A percentile compares a stretch with the other conserved stretches of the same genome.
phyloP scores from a whole-genome alignment of 2,113 vertebrate species.

The Hipposideros armiger region DNA sequence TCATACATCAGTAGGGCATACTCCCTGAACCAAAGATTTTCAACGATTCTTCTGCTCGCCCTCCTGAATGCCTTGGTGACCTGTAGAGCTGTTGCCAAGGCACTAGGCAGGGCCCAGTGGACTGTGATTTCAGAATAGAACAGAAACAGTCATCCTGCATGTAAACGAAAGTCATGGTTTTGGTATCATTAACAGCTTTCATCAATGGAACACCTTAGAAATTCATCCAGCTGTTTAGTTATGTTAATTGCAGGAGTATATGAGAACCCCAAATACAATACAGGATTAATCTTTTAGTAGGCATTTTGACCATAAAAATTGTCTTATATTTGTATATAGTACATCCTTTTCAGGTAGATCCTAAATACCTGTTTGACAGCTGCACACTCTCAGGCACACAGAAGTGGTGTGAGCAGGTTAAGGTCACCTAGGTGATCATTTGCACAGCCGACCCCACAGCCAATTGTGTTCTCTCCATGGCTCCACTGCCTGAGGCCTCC shows the following conservation, averaged over 20 bases:
- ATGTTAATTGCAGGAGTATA: neutral
- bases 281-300: neutral
- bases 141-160: neutral
- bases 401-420: neutral
- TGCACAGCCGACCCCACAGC: accelerated
- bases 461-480: neutral
- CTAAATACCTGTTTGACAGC: neutral
- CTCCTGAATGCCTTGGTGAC: neutral
- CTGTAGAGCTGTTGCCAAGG: neutral
- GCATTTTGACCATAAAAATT: neutral
- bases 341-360: neutral
- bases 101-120: neutral
- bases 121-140: neutral
- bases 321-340: neutral
- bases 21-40: neutral
- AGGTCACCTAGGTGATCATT: neutral
- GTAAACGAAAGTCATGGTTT: neutral
- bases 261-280: neutral
- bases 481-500: neutral
- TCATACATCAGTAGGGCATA: accelerated
- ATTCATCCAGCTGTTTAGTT: neutral
- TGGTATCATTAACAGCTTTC: neutral
- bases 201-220: neutral
- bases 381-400: neutral
- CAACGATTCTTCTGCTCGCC: neutral